Evolutionary conservation across 1,140 invertebrate genomes (phyloP).

Genomic region (Apis dorsata): DNA sequence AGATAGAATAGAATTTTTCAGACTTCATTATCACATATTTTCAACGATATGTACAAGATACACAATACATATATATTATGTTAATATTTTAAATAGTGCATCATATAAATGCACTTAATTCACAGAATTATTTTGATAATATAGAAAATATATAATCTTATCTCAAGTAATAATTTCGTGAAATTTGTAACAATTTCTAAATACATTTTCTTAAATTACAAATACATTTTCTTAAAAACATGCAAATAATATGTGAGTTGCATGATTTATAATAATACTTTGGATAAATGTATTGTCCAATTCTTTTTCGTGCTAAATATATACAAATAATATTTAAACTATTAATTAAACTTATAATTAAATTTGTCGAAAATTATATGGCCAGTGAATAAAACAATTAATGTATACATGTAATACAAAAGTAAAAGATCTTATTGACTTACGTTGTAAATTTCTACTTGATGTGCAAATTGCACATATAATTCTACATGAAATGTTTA

Average conservation of each 20-base stretch:
- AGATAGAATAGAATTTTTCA: conserved; percentile 12
- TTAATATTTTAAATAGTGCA: conserved; percentile 40
- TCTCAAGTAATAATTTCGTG: conserved; percentile 6
- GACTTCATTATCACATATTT: conserved; percentile 46
- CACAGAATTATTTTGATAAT: conserved; percentile 45
- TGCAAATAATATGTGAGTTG: not conserved
- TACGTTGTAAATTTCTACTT: conserved; percentile 3
- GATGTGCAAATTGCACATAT: not conserved
- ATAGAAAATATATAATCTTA: conserved; percentile 41
- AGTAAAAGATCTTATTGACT: conserved; percentile 18
- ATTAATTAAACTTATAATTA: conserved; percentile 21
- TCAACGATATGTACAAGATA: conserved; percentile 47
- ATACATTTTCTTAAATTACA: conserved; percentile 17
- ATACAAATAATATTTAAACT: conserved; percentile 24
- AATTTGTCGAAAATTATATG: conserved; percentile 37
- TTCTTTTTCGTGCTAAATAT: conserved; percentile 27
- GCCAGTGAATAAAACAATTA: conserved; percentile 33
- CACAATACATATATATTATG: conserved; percentile 21
- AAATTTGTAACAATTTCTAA: conserved; percentile 19
- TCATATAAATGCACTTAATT: conserved; percentile 34
- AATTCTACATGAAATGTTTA: conserved; percentile 22
- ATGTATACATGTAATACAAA: not conserved
- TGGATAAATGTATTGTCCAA: conserved; percentile 36
- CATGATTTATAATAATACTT: conserved; percentile 30
- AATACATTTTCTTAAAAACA: conserved; percentile 19